A percentile compares a stretch with the other conserved stretches of the same genome.
Conservation (phyloP, 1,140 invertebrate genomes). For the Ectropis grisescens region DNA sequence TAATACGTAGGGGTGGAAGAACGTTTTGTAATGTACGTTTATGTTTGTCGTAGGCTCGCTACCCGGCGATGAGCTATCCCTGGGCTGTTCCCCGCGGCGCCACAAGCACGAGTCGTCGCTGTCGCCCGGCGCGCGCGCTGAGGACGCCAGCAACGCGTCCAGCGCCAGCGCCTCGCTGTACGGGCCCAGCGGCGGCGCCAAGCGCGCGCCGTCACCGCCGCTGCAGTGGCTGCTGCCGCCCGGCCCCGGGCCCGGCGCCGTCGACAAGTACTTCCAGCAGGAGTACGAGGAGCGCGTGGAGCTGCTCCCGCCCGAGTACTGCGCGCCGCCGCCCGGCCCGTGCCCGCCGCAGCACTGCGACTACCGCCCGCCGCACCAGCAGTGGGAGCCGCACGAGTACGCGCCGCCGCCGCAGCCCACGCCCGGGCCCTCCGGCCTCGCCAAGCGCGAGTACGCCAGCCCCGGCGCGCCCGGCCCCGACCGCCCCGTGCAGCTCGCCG, state of each 20-base stretch:
- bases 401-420: constrained; percentile 45
- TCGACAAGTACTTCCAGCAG: constrained; percentile 75
- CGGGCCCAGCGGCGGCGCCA: constrained; percentile 57
- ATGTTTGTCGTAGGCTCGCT: constrained; percentile 80
- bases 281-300: constrained; percentile 69
- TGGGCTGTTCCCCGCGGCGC: constrained; percentile 71
- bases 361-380: constrained; percentile 73
- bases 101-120: constrained; percentile 73
- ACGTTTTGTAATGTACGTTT: too few species aligned
- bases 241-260: constrained; percentile 76
- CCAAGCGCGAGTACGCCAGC: constrained; percentile 74
- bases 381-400: constrained; percentile 71
- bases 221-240: constrained; percentile 65
- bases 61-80: constrained; percentile 81
- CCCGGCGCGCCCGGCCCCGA: constrained; percentile 32
- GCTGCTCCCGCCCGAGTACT: constrained; percentile 69
- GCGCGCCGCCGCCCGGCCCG: constrained; percentile 73
- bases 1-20: too few species aligned
- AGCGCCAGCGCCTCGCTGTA: constrained; percentile 75
- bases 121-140: constrained; percentile 76
- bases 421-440: constrained; percentile 71
- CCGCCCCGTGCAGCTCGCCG: constrained; percentile 83
- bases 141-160: constrained; percentile 79
- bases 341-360: constrained; percentile 72
- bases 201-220: constrained; percentile 63